phyloP scores from a whole-genome alignment of 2,888 invertebrate species.

The Penaeus monodon region DNA sequence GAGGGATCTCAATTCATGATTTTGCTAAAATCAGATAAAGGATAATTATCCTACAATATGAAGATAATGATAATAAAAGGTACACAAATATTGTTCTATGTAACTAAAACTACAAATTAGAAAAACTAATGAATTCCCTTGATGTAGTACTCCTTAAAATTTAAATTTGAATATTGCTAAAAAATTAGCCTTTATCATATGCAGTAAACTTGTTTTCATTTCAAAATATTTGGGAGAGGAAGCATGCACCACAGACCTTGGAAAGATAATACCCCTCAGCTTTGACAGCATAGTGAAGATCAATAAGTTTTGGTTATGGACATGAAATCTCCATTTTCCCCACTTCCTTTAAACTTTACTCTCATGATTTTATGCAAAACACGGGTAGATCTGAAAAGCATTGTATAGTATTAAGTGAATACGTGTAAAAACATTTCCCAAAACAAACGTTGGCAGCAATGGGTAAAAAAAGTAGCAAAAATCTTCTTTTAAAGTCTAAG shows the following conservation, averaged over 20 bases:
- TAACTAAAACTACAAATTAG: too few species aligned
- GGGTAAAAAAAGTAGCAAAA: neutral
- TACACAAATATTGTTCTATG: too few species aligned
- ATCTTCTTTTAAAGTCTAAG: too few species aligned
- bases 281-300: slow-evolving; percentile 76
- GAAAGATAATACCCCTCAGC: slow-evolving; percentile 80
- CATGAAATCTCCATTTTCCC: slow-evolving; percentile 65
- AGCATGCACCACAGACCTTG: neutral
- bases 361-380: slow-evolving; percentile 82
- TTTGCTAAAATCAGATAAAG: slow-evolving; percentile 70
- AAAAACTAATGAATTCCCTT: too few species aligned
- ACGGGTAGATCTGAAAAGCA: slow-evolving; percentile 50
- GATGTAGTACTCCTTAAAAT: too few species aligned
- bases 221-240: neutral
- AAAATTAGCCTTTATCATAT: too few species aligned
- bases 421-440: too few species aligned
- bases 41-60: too few species aligned
- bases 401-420: neutral
- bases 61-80: too few species aligned
- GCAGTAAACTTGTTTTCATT: too few species aligned
- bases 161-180: too few species aligned
- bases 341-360: slow-evolving; percentile 75
- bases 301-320: slow-evolving; percentile 78
- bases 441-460: neutral
- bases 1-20: slow-evolving; percentile 72